These are phyloP conservation scores for Eunapius fragilis DNA, from an alignment of 37 sponge, comb jelly and placozoan species.

Conservation along the genomic window DNA sequence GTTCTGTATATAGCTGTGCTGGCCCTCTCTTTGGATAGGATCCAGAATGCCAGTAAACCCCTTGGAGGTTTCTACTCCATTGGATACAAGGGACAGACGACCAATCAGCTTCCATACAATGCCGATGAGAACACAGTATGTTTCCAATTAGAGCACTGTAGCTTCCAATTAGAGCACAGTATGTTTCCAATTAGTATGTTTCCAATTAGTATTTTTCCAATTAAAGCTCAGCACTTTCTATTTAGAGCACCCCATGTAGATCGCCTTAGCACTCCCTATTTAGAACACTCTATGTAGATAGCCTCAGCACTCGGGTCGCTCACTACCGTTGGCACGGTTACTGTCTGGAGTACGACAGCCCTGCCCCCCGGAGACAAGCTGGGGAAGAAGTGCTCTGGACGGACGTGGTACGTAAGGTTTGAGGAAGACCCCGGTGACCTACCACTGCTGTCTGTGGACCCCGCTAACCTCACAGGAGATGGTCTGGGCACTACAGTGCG, in stretches of 20 bases:
- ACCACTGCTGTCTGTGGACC: slow-evolving; percentile 29
- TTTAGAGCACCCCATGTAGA: no score
- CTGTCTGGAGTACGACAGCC: slow-evolving; percentile 1
- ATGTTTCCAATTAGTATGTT: no score
- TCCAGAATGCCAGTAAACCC: slow-evolving; percentile 55
- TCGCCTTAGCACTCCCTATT: no score
- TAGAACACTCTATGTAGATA: slow-evolving; percentile 14
- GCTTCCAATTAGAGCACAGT: background rate
- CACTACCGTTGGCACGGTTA: slow-evolving; percentile 27
- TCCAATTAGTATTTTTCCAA: no score
- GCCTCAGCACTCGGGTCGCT: slow-evolving; percentile 33
- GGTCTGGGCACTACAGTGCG: slow-evolving; percentile 4
- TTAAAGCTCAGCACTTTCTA: no score
- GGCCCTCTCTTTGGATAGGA: background rate
- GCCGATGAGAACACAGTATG: slow-evolving; percentile 18
- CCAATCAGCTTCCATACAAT: slow-evolving; percentile 41
- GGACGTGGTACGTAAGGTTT: slow-evolving; percentile 48
- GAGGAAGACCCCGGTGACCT: slow-evolving; percentile 60
- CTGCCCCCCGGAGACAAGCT: slow-evolving; percentile 31
- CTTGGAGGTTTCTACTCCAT: slow-evolving; percentile 55
- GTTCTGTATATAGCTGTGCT: background rate
- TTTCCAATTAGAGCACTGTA: background rate
- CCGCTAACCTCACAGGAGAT: slow-evolving; percentile 49
- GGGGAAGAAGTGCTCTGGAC: slow-evolving; percentile 61
- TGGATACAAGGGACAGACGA: slow-evolving; percentile 23